A percentile compares a stretch with the other conserved stretches of the same genome.
These are phyloP conservation scores for Stenichneumon culpator DNA, from an alignment of 2,888 invertebrate genomes.

Conservation along the genomic window DNA sequence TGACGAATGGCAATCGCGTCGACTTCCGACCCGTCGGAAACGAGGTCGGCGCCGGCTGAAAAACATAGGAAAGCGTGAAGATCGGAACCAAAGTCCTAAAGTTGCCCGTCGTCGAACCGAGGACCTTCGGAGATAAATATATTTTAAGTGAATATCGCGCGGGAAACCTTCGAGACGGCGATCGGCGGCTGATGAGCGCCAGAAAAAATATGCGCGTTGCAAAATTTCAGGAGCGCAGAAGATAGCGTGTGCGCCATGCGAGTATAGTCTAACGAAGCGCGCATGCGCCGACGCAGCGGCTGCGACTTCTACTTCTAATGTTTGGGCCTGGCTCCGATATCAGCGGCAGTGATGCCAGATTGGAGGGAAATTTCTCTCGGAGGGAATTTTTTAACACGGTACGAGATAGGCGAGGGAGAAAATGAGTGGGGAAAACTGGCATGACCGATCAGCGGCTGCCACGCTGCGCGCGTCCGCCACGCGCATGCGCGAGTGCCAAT, in stretches of 20 bases:
- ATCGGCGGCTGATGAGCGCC: conserved; percentile 38
- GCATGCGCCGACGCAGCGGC: conserved; percentile 2
- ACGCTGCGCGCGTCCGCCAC: not conserved
- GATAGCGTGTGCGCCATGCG: conserved; percentile 6
- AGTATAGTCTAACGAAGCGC: not conserved
- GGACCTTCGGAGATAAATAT: conserved; percentile 64
- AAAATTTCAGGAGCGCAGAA: conserved; percentile 39
- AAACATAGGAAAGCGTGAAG: not conserved
- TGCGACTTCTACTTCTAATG: too few relatives aligned
- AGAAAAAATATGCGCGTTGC: conserved; percentile 56
- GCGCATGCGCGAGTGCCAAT: conserved; percentile 18
- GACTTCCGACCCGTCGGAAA: not conserved
- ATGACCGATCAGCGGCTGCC: too few relatives aligned
- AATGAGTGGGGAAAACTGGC: too few relatives aligned
- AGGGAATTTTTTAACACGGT: too few relatives aligned
- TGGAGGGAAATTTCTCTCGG: too few relatives aligned
- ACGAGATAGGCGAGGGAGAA: too few relatives aligned
- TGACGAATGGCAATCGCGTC: not conserved
- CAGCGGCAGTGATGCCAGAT: too few relatives aligned
- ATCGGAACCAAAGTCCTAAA: conserved; percentile 18
- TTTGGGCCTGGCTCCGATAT: too few relatives aligned
- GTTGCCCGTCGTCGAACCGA: conserved; percentile 3
- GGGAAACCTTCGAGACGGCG: conserved; percentile 50
- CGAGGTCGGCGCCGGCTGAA: not conserved
- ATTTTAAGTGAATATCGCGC: conserved; percentile 62